phyloP scores from a whole-genome alignment of 2,888 invertebrate genomes.

The Drosophila mayaguana region DNA sequence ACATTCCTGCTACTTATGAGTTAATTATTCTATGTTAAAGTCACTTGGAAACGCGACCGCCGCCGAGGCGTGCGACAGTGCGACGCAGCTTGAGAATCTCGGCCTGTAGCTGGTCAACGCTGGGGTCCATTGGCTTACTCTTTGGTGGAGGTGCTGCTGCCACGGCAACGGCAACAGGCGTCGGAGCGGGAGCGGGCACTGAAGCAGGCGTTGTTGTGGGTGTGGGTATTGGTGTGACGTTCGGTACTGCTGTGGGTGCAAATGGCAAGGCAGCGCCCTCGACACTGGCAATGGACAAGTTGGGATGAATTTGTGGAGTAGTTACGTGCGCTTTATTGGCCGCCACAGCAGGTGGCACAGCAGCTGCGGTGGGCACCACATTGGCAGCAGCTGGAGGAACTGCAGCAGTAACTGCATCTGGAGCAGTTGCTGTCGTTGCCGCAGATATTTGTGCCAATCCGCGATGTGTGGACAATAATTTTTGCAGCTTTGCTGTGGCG shows the following conservation, averaged over 20 bases:
- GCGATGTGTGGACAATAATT: slow-evolving; percentile 76
- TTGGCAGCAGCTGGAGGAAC: not conserved
- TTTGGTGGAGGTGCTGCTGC: not conserved
- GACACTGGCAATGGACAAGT: slow-evolving; percentile 65
- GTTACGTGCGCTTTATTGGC: slow-evolving; percentile 34
- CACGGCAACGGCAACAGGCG: too few relatives aligned
- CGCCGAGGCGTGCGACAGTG: slow-evolving; percentile 72
- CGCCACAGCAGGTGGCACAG: not conserved
- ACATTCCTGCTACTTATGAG: not conserved
- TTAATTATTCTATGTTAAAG: not conserved
- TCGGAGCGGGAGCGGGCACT: not conserved
- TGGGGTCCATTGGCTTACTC: not conserved
- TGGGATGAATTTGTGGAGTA: slow-evolving; percentile 64
- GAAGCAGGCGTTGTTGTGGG: not conserved
- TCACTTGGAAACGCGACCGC: slow-evolving; percentile 26
- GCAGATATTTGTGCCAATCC: slow-evolving; percentile 9
- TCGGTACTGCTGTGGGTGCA: not conserved
- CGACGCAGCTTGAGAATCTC: slow-evolving; percentile 77
- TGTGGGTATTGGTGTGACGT: not conserved
- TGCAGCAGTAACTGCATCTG: not conserved
- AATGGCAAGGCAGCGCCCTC: slow-evolving; percentile 50
- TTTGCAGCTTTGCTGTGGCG: slow-evolving; percentile 81
- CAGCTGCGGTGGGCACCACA: not conserved
- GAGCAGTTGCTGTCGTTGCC: not conserved
- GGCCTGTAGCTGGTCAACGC: slow-evolving; percentile 70